Base-by-base conservation (phyloP, 2,888 invertebrate genomes). In the Lepidochitona cinerea region DNA sequence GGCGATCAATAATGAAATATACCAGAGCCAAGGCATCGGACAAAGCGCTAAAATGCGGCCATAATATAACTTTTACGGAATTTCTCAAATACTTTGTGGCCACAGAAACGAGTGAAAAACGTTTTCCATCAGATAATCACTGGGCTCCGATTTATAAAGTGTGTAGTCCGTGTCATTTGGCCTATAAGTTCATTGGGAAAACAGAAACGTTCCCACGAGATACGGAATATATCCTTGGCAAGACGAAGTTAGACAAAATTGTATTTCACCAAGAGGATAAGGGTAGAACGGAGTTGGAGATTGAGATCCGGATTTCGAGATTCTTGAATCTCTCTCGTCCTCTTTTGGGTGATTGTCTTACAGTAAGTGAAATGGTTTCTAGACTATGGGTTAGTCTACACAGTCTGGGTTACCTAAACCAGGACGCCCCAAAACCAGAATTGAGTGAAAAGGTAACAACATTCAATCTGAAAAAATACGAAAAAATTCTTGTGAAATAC, bases 161-260 rank as follows among this genome's bases (percentile, higher is more conserved):
- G 1, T 67, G 71, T 33, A 32, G 37, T 12, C 74, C 74, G 4
- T 74, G 74, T 49, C 9, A n/a, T 35, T 37, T 32, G 1, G 37
- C 41, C 4, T 74, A 67, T 37, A 59, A 67, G 26, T 54, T 71
- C 14, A 71, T 74, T 9, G 74, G 74, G 14, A 70, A 71, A n/a
- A 29, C 70, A 26, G 74, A 74, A 26, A 67, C 66, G n/a, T 66
- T 73, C n/a, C 18, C 59, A 37, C 12, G 14, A 4, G 73, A 73
- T 32, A 67, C 59, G n/a, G 12, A 33, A 0, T 37, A 41, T 36
- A 23, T 73, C n/a, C 41, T 73, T 12, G 7, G 65, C 14, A 59
- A 26, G 12, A 26, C 26, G 14, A 59, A 59, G 23, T 32, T 59
- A 9, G 23, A 23, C 12, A 29, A 29, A 29, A 59, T 59, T 1